phyloP scores from a whole-genome alignment of 2,113 vertebrate genomes.

The Corapipo altera region DNA sequence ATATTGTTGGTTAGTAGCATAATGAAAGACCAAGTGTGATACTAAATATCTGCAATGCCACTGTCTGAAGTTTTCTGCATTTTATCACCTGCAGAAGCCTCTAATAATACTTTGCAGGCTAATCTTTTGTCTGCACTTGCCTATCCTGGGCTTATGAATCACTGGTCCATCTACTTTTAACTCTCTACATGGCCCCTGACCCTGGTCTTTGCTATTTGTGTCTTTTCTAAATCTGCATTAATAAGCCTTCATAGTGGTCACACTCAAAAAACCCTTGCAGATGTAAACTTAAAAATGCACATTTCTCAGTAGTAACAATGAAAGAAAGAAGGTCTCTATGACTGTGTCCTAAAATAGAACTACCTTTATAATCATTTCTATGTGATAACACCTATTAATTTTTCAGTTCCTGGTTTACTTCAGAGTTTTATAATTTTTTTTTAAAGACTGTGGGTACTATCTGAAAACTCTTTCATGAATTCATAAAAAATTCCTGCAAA shows the following conservation, averaged over 20 bases:
- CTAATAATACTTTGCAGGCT: not conserved
- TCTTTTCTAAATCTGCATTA: not conserved
- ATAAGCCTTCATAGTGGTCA: not conserved
- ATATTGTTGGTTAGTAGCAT: not conserved
- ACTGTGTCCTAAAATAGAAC: not conserved
- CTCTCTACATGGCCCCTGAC: not conserved
- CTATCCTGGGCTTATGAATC: not conserved
- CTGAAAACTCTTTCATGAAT: not conserved
- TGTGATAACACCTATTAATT: not conserved
- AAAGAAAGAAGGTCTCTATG: not conserved
- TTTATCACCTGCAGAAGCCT: not conserved
- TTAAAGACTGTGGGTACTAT: not conserved
- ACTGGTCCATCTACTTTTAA: not conserved
- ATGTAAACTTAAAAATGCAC: not conserved
- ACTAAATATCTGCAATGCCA: not conserved
- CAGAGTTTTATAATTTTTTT: not conserved
- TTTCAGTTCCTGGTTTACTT: not conserved
- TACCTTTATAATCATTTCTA: not conserved
- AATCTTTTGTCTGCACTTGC: not conserved
- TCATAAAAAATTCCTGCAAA: not conserved
- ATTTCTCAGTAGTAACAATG: not conserved
- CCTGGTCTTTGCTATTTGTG: not conserved
- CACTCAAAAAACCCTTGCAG: not conserved
- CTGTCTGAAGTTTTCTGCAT: not conserved
- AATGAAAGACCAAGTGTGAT: not conserved